phyloP scores from a whole-genome alignment of 2,888 invertebrate genomes.

The Harmothoe impar region DNA sequence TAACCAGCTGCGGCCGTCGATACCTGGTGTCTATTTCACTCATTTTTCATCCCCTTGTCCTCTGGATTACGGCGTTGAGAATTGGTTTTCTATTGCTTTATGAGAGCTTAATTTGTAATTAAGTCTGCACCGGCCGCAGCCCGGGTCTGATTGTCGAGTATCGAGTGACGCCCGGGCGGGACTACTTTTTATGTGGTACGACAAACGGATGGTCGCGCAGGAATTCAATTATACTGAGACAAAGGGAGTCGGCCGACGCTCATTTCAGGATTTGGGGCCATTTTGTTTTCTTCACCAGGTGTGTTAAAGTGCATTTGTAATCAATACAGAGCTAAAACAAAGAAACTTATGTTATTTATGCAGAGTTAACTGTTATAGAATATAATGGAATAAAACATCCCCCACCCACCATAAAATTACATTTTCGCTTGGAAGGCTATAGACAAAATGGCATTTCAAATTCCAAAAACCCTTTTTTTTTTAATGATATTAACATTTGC shows the following conservation, averaged over 20 bases:
- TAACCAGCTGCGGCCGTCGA: neutral
- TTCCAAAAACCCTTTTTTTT: no score
- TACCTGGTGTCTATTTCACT: slow-evolving; percentile 29
- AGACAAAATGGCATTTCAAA: no score
- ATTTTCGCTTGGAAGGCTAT: no score
- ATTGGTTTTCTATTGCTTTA: slow-evolving; percentile 63
- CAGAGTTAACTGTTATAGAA: no score
- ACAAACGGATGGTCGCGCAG: neutral
- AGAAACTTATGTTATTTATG: no score
- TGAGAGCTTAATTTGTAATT: slow-evolving; percentile 63
- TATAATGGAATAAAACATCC: no score
- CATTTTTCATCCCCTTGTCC: slow-evolving; percentile 52
- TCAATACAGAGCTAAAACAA: no score
- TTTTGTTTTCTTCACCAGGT: neutral
- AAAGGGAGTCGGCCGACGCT: neutral
- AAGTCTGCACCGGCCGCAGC: neutral
- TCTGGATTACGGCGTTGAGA: slow-evolving; percentile 60
- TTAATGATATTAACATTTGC: no score
- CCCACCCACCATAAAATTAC: no score
- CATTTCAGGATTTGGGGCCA: neutral
- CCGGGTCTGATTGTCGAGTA: slow-evolving; percentile 4
- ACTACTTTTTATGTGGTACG: neutral
- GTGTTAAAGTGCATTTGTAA: neutral
- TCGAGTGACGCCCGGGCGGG: slow-evolving; percentile 22
- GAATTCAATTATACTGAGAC: slow-evolving; percentile 55